Percentiles rank a stretch among this genome's conserved stretches.
Conservation (phyloP, 2,113 vertebrate species). For the Psilopsiagon aurifrons region DNA sequence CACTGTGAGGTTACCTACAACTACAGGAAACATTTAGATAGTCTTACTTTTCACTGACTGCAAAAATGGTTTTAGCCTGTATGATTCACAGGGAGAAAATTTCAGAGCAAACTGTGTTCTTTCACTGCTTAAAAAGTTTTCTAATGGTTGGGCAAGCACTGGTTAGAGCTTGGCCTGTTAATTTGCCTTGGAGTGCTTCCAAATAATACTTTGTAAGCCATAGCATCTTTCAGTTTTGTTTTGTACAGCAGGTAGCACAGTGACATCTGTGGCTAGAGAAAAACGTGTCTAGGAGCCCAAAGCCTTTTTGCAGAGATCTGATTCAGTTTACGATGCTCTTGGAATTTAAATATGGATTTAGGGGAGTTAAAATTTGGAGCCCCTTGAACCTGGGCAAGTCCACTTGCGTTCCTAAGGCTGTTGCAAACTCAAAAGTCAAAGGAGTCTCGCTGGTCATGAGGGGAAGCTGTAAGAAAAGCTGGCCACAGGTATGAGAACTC, state of each 20-base stretch:
- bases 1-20: neutral
- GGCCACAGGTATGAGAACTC: neutral
- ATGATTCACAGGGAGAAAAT: neutral
- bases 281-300: neutral
- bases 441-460: neutral
- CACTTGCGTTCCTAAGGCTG: neutral
- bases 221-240: slow-evolving; percentile 8
- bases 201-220: slow-evolving; percentile 22
- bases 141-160: neutral
- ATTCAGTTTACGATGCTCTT: neutral
- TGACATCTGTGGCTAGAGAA: neutral
- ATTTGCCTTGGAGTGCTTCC: slow-evolving; percentile 36
- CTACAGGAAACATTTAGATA: neutral
- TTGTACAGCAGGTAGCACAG: neutral
- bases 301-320: neutral
- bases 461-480: neutral
- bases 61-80: neutral
- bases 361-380: neutral
- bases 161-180: slow-evolving; percentile 26
- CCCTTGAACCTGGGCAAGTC: neutral
- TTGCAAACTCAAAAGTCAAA: neutral
- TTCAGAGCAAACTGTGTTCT: slow-evolving; percentile 17
- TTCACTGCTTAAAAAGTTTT: slow-evolving; percentile 29
- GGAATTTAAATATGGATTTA: neutral
- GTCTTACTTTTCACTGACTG: neutral